These are phyloP conservation scores for Palythoa heliodiscus DNA, from an alignment of 92 coral and sea anemone genomes.

Conservation along the genomic window DNA sequence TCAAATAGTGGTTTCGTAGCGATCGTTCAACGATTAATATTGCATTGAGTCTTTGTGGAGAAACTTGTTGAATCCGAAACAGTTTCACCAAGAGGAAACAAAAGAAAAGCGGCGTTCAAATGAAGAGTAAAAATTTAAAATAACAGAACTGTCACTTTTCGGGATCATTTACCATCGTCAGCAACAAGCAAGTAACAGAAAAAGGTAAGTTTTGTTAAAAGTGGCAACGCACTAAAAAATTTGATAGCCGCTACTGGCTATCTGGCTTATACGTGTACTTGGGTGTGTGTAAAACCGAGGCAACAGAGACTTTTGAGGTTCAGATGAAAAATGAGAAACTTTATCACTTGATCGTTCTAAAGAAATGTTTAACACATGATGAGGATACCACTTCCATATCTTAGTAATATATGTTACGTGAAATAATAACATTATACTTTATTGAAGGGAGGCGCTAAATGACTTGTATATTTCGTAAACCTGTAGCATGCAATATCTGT, in stretches of 20 bases:
- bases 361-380: background rate
- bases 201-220: conserved; percentile 26
- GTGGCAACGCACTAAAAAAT: background rate
- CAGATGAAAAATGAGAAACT: background rate
- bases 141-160: background rate
- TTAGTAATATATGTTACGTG: too few relatives aligned
- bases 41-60: conserved; percentile 42
- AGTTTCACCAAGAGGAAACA: background rate
- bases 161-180: background rate
- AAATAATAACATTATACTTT: too few relatives aligned
- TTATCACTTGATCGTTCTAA: background rate
- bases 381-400: too few relatives aligned
- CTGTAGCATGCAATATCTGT: too few relatives aligned
- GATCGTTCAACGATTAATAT: conserved; percentile 33
- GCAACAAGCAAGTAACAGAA: background rate
- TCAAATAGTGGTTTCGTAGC: conserved; percentile 18
- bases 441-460: too few relatives aligned
- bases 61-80: conserved; percentile 24
- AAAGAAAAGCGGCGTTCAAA: conserved; percentile 42
- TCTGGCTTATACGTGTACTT: conserved; percentile 24
- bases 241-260: background rate
- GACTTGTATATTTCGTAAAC: too few relatives aligned
- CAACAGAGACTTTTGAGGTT: background rate
- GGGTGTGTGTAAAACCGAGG: background rate
- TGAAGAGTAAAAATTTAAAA: conserved; percentile 13